phyloP scores from a whole-genome alignment of 2,888 invertebrate species.

The Gymnocheta viridis region DNA sequence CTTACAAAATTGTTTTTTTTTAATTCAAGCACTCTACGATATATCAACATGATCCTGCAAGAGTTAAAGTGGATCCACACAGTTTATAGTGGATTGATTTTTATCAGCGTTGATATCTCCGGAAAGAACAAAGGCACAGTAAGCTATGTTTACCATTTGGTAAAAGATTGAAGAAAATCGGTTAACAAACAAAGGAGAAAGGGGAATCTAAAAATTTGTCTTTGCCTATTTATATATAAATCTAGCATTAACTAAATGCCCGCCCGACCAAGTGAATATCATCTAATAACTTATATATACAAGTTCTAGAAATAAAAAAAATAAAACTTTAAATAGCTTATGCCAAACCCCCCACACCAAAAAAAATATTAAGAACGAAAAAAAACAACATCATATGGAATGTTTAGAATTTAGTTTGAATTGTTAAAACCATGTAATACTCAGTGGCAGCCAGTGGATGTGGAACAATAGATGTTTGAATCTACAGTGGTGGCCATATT shows the following conservation, averaged over 20 bases:
- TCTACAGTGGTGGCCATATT: background rate
- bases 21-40: background rate
- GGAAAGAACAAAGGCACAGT: no score
- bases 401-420: conserved; percentile 33
- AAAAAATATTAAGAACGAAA: no score
- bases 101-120: no score
- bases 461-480: conserved; percentile 11
- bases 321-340: conserved; percentile 17
- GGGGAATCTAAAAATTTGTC: no score
- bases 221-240: no score
- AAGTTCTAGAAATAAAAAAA: background rate
- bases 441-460: conserved; percentile 31
- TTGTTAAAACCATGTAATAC: conserved; percentile 42
- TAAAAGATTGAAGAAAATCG: no score
- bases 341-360: background rate
- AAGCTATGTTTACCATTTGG: no score
- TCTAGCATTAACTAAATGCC: no score
- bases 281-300: background rate
- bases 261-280: background rate
- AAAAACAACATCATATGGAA: conserved; percentile 28
- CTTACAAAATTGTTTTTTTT: background rate
- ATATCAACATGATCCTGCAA: background rate
- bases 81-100: no score
- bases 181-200: no score
- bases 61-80: no score